These are phyloP conservation scores for Sternotherus odoratus DNA, from an alignment of 2,797 vertebrate genomes.

Conservation along the genomic window DNA sequence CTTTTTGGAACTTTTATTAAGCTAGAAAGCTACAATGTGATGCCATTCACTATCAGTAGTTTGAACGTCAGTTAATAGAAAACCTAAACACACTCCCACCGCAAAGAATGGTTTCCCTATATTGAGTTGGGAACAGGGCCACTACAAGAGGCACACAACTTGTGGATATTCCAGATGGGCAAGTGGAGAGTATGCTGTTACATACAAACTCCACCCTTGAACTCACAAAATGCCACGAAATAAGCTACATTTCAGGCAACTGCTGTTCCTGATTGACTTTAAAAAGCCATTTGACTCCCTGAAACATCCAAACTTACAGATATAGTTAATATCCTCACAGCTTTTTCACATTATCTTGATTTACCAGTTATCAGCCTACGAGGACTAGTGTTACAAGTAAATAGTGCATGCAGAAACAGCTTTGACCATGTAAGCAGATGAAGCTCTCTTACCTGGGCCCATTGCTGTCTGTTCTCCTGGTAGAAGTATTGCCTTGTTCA, in stretches of 20 bases:
- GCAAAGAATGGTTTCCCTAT: neutral
- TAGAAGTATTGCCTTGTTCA: slow-evolving; percentile 85
- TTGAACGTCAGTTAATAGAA: neutral
- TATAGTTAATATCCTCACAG: neutral
- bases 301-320: neutral
- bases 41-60: no score
- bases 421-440: neutral
- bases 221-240: neutral
- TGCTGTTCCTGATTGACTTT: neutral
- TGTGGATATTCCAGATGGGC: neutral
- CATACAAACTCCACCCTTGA: neutral
- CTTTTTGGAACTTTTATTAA: neutral
- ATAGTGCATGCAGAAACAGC: neutral
- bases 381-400: neutral
- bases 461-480: slow-evolving; percentile 92
- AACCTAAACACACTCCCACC: neutral
- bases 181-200: neutral
- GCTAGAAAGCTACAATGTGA: neutral
- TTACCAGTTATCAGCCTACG: neutral
- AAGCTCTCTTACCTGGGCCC: slow-evolving; percentile 90
- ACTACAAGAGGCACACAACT: neutral
- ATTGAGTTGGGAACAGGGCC: neutral
- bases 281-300: neutral
- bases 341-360: neutral
- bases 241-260: neutral